Evolutionary conservation across 2,797 vertebrate species (phyloP).

Genomic region (Anniella stebbinsi): DNA sequence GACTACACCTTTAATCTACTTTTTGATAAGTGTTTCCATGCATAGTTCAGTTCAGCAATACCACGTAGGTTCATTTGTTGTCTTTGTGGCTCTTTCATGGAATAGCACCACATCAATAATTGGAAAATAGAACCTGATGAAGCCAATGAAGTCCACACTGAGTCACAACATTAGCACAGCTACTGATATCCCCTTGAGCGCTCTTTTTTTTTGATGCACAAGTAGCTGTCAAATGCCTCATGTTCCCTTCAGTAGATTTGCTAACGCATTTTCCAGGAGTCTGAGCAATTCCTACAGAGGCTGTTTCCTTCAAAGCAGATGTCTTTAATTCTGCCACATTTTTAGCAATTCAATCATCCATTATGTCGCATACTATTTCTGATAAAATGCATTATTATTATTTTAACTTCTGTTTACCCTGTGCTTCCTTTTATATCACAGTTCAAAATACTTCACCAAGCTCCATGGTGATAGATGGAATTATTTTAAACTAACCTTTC

Average conservation of each 20-base stretch:
- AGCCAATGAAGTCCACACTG: constrained; percentile 10
- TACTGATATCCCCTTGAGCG: constrained; percentile 38
- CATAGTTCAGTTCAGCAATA: neutral
- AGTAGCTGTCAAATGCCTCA: neutral
- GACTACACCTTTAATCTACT: neutral
- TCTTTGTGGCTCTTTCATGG: neutral
- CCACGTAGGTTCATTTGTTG: neutral
- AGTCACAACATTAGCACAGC: neutral
- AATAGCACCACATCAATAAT: constrained; percentile 14
- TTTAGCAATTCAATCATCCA: neutral
- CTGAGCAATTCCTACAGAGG: neutral
- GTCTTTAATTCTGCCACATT: constrained; percentile 23
- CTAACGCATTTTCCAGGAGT: constrained; percentile 42
- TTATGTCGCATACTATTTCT: neutral
- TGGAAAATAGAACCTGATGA: constrained; percentile 21
- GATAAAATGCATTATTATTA: neutral
- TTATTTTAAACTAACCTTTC: constrained; percentile 14
- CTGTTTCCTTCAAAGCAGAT: constrained; percentile 15
- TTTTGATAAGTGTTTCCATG: neutral
- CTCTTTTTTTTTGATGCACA: neutral
- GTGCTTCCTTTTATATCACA: constrained; percentile 15
- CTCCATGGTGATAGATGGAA: constrained; percentile 32
- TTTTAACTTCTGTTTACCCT: neutral
- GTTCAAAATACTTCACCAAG: constrained; percentile 16
- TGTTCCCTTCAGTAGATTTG: constrained; percentile 18